phyloP scores from a whole-genome alignment of 2,888 invertebrate genomes.

The Machimus rusticus region DNA sequence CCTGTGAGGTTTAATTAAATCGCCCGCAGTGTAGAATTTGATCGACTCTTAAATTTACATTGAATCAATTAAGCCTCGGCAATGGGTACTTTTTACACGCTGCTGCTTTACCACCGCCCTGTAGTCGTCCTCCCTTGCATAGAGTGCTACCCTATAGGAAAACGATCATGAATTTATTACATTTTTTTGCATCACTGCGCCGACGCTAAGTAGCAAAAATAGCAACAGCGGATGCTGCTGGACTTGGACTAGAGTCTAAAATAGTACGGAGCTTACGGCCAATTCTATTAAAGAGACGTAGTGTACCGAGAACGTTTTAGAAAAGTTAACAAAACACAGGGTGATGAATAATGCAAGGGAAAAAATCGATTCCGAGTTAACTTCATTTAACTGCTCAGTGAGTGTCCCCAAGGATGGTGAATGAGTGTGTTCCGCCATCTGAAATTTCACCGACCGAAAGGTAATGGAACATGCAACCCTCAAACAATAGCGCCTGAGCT shows the following conservation, averaged over 20 bases:
- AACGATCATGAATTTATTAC: slow-evolving; percentile 14
- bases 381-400: slow-evolving; percentile 6
- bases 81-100: background rate
- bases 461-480: background rate
- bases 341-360: slow-evolving; percentile 9
- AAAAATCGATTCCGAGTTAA: slow-evolving; percentile 30
- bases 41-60: slow-evolving; percentile 30
- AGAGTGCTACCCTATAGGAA: background rate
- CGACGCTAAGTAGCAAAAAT: background rate
- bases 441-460: background rate
- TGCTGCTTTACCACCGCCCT: background rate
- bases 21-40: slow-evolving; percentile 5
- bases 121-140: background rate
- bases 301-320: background rate
- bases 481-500: slow-evolving; percentile 1
- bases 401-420: background rate
- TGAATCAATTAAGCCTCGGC: background rate
- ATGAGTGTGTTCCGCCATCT: background rate
- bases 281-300: background rate
- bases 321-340: slow-evolving; percentile 26
- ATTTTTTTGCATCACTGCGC: background rate
- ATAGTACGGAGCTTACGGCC: background rate
- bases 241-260: background rate
- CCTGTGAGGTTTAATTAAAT: slow-evolving; percentile 28
- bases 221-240: background rate